These are phyloP conservation scores for Nestor notabilis DNA, from an alignment of 2,113 vertebrate genomes.

Conservation along the genomic window DNA sequence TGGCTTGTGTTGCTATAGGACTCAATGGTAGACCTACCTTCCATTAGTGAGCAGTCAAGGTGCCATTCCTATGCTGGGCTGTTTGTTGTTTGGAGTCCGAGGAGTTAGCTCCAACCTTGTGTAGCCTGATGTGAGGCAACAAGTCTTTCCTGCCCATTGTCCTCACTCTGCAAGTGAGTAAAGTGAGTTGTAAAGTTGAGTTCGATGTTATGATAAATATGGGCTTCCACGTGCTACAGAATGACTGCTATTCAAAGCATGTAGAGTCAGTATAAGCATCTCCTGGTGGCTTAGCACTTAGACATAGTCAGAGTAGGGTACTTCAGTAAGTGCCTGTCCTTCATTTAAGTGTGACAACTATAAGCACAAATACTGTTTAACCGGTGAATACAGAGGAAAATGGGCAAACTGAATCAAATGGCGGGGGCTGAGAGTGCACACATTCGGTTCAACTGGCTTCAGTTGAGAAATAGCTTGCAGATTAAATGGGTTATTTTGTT, in stretches of 20 bases:
- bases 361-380: not conserved
- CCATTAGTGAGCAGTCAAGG: not conserved
- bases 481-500: not conserved
- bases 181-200: not conserved
- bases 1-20: not conserved
- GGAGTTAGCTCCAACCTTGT: not conserved
- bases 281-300: not conserved
- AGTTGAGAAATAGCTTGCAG: not conserved
- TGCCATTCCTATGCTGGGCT: not conserved
- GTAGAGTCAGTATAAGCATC: fast-evolving
- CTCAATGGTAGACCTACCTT: not conserved
- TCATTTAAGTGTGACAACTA: not conserved
- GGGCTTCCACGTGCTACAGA: not conserved
- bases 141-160: not conserved
- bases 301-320: not conserved
- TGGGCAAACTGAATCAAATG: not conserved
- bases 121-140: fast-evolving
- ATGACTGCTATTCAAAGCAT: not conserved
- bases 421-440: not conserved
- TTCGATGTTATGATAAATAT: not conserved
- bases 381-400: not conserved
- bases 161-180: not conserved
- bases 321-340: not conserved
- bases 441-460: not conserved
- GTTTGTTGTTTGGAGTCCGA: fast-evolving